Evolutionary conservation across 1,140 invertebrate species (phyloP).

Genomic region (Bacillus rossius): DNA sequence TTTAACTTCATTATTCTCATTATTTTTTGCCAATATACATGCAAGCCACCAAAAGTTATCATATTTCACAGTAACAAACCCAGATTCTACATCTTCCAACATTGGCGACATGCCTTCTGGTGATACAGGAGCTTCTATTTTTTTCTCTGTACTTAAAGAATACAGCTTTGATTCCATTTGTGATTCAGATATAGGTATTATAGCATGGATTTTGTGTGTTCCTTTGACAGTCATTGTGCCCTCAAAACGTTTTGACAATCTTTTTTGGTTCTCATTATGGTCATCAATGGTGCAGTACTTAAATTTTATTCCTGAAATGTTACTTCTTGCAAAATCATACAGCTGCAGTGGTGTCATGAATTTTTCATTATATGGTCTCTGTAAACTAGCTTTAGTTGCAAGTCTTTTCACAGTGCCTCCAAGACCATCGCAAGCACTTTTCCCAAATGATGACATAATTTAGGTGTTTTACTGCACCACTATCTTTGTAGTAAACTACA

Average conservation of each 20-base stretch:
- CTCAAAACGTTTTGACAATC: too few species aligned
- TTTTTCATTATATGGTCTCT: slow-evolving; percentile 16
- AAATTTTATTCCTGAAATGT: not conserved
- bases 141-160: not conserved
- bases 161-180: not conserved
- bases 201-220: not conserved
- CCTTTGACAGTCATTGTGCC: too few species aligned
- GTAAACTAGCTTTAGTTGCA: slow-evolving; percentile 20
- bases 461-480: not conserved
- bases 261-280: not conserved
- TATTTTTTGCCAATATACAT: not conserved
- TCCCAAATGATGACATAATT: slow-evolving; percentile 24
- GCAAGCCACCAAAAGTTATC: slow-evolving; percentile 1
- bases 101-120: not conserved
- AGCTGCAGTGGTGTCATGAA: slow-evolving; percentile 12
- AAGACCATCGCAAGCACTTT: slow-evolving; percentile 40
- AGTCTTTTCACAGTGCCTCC: slow-evolving; percentile 29
- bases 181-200: not conserved
- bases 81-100: not conserved
- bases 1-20: slow-evolving; percentile 15
- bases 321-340: slow-evolving; percentile 12
- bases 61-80: not conserved
- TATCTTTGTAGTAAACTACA: slow-evolving; percentile 20
- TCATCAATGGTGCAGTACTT: slow-evolving; percentile 1
- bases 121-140: not conserved